These are phyloP conservation scores for Malurus elegans DNA, from an alignment of 2,113 vertebrate species.

Conservation along the genomic window DNA sequence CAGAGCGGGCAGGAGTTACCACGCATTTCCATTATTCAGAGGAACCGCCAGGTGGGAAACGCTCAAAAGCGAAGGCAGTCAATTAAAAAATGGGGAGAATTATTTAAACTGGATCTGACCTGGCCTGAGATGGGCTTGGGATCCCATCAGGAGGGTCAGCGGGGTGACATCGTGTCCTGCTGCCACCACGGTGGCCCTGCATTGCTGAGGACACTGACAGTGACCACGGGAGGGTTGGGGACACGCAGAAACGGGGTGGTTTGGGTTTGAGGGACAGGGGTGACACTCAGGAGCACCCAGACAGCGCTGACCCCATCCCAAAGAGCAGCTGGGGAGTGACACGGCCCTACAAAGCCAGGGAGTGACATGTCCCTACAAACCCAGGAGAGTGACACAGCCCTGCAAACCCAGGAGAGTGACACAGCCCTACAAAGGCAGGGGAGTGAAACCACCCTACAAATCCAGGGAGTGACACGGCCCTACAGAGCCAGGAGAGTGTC, in stretches of 20 bases:
- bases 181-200: fast-evolving
- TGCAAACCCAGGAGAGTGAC: too few species aligned
- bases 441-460: too few species aligned
- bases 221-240: too few species aligned
- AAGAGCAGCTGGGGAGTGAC: background rate
- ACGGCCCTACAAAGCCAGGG: too few species aligned
- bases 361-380: too few species aligned
- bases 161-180: fast-evolving
- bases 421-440: too few species aligned
- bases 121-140: background rate
- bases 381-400: too few species aligned
- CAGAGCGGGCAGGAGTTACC: background rate
- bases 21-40: background rate
- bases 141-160: fast-evolving
- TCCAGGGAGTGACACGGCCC: too few species aligned
- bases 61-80: background rate
- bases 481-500: too few species aligned
- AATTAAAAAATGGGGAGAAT: background rate
- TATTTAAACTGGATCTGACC: fast-evolving
- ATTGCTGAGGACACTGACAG: too few species aligned
- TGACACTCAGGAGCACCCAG: background rate
- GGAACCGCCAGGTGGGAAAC: background rate
- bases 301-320: background rate
- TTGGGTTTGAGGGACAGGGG: too few species aligned
- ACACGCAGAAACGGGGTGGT: too few species aligned